Evolutionary conservation across 1,140 invertebrate species (phyloP), one percentile per base, ranked within the genome.

Genomic region (Bombus ignitus): DNA sequence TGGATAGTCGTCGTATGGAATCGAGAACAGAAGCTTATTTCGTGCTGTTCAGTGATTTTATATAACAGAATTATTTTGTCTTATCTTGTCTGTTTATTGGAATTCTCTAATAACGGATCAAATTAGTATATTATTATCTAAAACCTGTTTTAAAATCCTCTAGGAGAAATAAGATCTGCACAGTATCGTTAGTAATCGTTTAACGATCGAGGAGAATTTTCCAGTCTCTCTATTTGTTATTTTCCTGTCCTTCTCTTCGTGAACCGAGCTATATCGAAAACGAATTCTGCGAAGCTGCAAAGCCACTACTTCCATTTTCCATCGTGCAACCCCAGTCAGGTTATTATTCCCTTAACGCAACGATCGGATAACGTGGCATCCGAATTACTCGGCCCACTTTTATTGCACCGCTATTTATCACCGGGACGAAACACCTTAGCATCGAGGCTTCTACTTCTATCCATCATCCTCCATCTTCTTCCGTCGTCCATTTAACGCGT

Each of bases 401-500:
- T 79, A 79, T 78, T 79, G 75, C 53, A 10, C 28, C 13, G 66
- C 35, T 84, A 84, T 84, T 84, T 79, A 79, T 79, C 83, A 79
- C 47, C 47, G 25, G 9, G 66, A 35, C 42, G 62, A 77, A 83
- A 70, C 66, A 57, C 44, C 62, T 77, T 57, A 59, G 15, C 44
- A 39, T n/a, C 65, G 1, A 18, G 6, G 13, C 42, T n/a, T 59
- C 44, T 44, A 39, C 42, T 47, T 35, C 82, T 78, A 79, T 84
- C 82, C 75, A 84, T 79, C 82, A 84, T 70, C 66, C 53, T 79
- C 75, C 66, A 72, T 84, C 66, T 78, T 84, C 66, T n/a, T 37
- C n/a, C 53, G n/a, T 77, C 75, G 65, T 59, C 65, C 37, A 79
- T 84, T 84, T 47, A 32, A 37, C 73, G 35, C 28, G 53, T 12